Conservation (phyloP, 2,113 vertebrate genomes). For the Poeciliopsis turrubarensis region DNA sequence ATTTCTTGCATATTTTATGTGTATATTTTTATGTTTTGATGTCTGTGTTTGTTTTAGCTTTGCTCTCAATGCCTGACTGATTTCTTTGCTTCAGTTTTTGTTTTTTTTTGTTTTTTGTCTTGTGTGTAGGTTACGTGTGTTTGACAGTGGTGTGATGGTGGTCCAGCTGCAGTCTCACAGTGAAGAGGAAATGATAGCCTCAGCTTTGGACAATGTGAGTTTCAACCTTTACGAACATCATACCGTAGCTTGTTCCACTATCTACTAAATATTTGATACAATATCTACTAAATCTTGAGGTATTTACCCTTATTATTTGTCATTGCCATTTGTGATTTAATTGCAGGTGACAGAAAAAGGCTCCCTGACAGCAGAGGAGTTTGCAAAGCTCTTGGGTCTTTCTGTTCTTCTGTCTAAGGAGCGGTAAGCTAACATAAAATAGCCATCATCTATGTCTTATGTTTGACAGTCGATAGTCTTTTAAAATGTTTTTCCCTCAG, state of each 20-base stretch:
- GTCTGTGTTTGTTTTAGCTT: neutral
- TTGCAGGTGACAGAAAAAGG: constrained; percentile 93
- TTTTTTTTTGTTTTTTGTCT: constrained; percentile 3
- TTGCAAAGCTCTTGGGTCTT: constrained; percentile 95
- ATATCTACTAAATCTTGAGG: neutral
- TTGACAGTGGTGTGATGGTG: constrained; percentile 99
- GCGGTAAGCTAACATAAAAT: constrained; percentile 78
- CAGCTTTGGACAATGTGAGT: constrained; percentile 92
- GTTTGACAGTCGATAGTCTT: neutral
- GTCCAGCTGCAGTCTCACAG: constrained; percentile 97
- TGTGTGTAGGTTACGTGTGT: constrained; percentile 88
- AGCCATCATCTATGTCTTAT: neutral
- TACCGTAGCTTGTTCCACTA: neutral
- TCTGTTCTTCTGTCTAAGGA: constrained; percentile 98
- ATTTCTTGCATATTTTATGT: no score
- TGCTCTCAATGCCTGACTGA: neutral
- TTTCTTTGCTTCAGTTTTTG: neutral
- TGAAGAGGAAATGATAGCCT: constrained; percentile 97
- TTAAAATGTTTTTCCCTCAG: neutral
- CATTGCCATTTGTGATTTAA: neutral
- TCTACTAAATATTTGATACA: neutral
- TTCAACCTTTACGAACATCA: constrained; percentile 15
- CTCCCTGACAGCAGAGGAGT: constrained; percentile 95
- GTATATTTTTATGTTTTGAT: no score
- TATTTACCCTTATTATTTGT: neutral